Base-by-base conservation (phyloP, 2,888 invertebrate genomes). In the Itoplectis maculator region DNA sequence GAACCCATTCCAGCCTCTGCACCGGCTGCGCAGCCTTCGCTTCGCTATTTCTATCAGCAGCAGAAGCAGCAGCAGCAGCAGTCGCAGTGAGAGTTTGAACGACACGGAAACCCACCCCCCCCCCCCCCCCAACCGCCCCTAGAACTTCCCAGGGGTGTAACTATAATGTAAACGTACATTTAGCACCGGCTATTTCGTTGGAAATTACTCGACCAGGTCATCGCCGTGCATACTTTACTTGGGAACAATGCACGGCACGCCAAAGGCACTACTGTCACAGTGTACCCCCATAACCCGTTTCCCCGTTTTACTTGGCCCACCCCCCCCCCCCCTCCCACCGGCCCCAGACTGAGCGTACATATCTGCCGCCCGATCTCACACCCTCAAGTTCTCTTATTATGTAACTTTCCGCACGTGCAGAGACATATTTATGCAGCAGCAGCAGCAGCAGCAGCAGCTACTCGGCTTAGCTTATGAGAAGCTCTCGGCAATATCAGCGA, bases 101-200 rank as follows among this genome's bases (percentile, higher is more conserved):
- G 40, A 45, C 15, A 54, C 29, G 51, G 15, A 65, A 66, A 49
- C 79, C 56, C 61, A 72, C 65, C 49, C 20, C 42, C n/a, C n/a
- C n/a, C n/a, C n/a, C n/a, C n/a, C n/a, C n/a, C n/a, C n/a, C n/a
- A n/a, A n/a, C n/a, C n/a, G n/a, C n/a, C n/a, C 68, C n/a, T 45
- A 23, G 47, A 20, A 11, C 35, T 45, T 18, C 49, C 51, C 66
- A 42, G 51, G 11, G 66, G 69, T 56, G 59, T 66, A 61, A 35
- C 75, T 72, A 56, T 80, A 61, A 76, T 72, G 76, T 61, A 49
- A 82, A 42, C 51, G 56, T 75, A 75, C 59, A 76, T 66, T 72
- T 18, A 66, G 70, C 35, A 37, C 29, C 51, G 45, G 75, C 45
- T 69, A 68, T 75, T 70, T 65, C 63, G 45, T 59, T 49, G 59